Evolutionary conservation across 2,888 invertebrate genomes (phyloP), one percentile per base, ranked within the genome.

Genomic region (Caenorhabditis zanzibari): DNA sequence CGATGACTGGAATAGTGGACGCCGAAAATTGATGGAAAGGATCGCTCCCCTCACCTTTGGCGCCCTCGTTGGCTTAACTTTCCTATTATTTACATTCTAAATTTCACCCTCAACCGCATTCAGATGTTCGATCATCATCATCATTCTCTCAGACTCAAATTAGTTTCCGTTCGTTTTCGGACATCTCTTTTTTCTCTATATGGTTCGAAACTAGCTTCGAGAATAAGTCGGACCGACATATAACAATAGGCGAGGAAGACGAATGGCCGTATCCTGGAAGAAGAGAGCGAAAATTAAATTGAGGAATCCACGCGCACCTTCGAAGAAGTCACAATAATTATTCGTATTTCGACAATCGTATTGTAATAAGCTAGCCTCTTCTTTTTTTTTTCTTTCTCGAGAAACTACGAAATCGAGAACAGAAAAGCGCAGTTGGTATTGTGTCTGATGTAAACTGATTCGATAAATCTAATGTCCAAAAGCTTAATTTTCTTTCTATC

Each of bases 261-360:
- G 66, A 66, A 66, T 66, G 52, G 52, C 52, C 52, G 66, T 66
- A 66, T 66, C 52, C 66, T 66, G 32, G 22, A 66, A 66, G 52
- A 66, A 47, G 47, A 47, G 19, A 64, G 47, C 64, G 64, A 64
- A 64, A 66, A 66, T 66, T 66, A n/a, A n/a, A n/a, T n/a, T n/a
- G 49, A 44, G 14, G 47, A 47, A 47, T 52, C 52, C 66, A 24
- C 49, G 28, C 66, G 35, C 66, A 64, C 64, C 5, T 7, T 24
- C 61, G 49, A 41, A 61, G 61, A 49, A 66, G 66, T 52, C 49
- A 52, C 35, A 66, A 66, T 66, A 52, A 66, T 66, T 66, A 66
- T 66, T 66, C 35, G 66, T 35, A 66, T 52, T 66, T 66, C 66
- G 66, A 66, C 52, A 66, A 66, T 52, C 66, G 66, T 66, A 66